Base-by-base conservation (phyloP, 2,797 vertebrate species). In the Choloepus didactylus region DNA sequence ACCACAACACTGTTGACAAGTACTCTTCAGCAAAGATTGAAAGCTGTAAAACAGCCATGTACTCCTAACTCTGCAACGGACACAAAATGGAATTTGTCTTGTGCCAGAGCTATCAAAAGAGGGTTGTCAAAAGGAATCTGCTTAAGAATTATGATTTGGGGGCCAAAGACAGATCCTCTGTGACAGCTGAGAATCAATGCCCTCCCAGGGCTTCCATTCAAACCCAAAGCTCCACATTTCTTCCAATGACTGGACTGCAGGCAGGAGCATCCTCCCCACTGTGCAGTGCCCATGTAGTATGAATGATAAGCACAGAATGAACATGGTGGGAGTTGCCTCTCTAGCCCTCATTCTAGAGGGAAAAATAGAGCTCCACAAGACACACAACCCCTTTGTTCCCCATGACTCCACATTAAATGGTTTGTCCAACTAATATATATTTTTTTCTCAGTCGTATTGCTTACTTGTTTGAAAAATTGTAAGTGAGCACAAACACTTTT, bases 91-190 rank as follows among this genome's bases (percentile, higher is more conserved):
- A 79, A 89, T 73, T 3, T 81, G 67, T 87, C n/a, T 51, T 51
- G 56, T 60, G 69, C 46, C 51, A 29, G 12, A 77, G 59, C n/a
- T 89, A 6, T 94, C 54, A 35, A 64, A 70, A 49, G 16, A 15
- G 77, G 82, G 35, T 54, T 38, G 23, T 84, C 25, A 76, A 70
- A 88, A 90, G 38, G 64, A 79, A 94, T n/a, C 35, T 85, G n/a
- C 54, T 76, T 66, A 88, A 77, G 67, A 77, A 79, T 66, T 69
- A 75, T 89, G 85, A 41, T 59, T 70, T 89, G 70, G 44, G 91
- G 38, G 49, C 44, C 89, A 86, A 56, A 83, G 80, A 76, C 4
- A 80, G 73, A 49, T 73, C 38, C 64, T 80, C 31, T 35, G 41
- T 2, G 3, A 66, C 21, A 81, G 41, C 27, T 77, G 72, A 62